Conservation (phyloP, 2,888 invertebrate species). For the Caradrina kadenii region DNA sequence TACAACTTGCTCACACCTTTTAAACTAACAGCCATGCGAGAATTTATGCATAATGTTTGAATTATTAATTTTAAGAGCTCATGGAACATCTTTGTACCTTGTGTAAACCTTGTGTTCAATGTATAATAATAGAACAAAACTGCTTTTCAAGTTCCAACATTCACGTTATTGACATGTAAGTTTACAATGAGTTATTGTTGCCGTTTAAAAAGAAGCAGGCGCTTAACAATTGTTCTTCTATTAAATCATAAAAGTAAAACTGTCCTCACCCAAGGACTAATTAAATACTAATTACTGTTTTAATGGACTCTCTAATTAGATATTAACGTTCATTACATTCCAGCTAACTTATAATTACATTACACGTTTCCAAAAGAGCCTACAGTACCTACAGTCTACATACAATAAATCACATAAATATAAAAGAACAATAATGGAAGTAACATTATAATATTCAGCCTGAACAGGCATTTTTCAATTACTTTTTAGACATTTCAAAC, state of each 20-base stretch:
- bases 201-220: conserved; percentile 28
- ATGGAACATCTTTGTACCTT: background rate
- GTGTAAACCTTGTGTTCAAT: background rate
- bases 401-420: conserved; percentile 21
- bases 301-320: conserved; percentile 33
- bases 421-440: conserved; percentile 1
- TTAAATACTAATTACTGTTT: conserved; percentile 38
- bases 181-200: conserved; percentile 24
- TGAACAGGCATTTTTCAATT: background rate
- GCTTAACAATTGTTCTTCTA: conserved; percentile 1
- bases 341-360: conserved; percentile 22
- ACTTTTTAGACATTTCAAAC: background rate
- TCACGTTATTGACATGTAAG: background rate
- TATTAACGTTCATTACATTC: conserved; percentile 35
- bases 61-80: conserved; percentile 26
- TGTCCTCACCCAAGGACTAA: conserved; percentile 10
- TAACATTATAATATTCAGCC: background rate
- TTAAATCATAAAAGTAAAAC: conserved; percentile 13
- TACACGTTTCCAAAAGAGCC: conserved; percentile 32
- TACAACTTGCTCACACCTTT: conserved; percentile 44
- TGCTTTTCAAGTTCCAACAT: background rate
- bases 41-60: conserved; percentile 27
- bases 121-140: background rate
- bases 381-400: conserved; percentile 6
- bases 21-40: conserved; percentile 31